phyloP scores from a whole-genome alignment of 2,113 vertebrate genomes.

The Anolis carolinensis region DNA sequence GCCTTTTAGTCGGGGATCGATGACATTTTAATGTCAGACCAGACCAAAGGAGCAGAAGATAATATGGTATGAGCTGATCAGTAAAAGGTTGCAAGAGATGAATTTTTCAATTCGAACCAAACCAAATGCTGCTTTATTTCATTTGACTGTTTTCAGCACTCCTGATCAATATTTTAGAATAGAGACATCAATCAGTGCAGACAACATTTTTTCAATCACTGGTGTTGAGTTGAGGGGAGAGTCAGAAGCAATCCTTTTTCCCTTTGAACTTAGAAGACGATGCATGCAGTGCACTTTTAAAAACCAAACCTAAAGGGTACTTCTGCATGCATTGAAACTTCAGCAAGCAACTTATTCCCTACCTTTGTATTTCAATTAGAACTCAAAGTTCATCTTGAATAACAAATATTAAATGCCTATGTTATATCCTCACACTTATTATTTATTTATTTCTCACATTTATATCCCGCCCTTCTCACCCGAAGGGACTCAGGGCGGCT shows the following conservation, averaged over 20 bases:
- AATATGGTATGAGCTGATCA: conserved; percentile 36
- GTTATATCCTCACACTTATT: background rate
- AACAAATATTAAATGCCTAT: background rate
- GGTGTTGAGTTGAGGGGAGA: background rate
- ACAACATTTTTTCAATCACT: conserved; percentile 40
- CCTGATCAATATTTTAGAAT: conserved; percentile 48
- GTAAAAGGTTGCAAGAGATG: conserved; percentile 47
- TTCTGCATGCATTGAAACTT: background rate
- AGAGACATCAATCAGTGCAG: conserved; percentile 49
- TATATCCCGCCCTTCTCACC: no score
- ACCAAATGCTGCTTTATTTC: conserved; percentile 51
- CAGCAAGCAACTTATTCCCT: fast-evolving
- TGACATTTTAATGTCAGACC: conserved; percentile 37
- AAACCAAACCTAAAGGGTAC: fast-evolving
- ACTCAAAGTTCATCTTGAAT: background rate
- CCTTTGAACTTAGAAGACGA: background rate
- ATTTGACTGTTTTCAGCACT: conserved; percentile 57
- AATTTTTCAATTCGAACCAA: conserved; percentile 48
- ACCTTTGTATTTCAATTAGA: background rate
- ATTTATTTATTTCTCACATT: no score
- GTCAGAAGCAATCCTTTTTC: background rate
- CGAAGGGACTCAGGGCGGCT: no score
- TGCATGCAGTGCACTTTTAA: fast-evolving
- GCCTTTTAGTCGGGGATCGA: conserved; percentile 29
- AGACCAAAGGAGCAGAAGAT: conserved; percentile 35